phyloP scores from a whole-genome alignment of 2,888 invertebrate genomes.

The Platypus cylindrus region DNA sequence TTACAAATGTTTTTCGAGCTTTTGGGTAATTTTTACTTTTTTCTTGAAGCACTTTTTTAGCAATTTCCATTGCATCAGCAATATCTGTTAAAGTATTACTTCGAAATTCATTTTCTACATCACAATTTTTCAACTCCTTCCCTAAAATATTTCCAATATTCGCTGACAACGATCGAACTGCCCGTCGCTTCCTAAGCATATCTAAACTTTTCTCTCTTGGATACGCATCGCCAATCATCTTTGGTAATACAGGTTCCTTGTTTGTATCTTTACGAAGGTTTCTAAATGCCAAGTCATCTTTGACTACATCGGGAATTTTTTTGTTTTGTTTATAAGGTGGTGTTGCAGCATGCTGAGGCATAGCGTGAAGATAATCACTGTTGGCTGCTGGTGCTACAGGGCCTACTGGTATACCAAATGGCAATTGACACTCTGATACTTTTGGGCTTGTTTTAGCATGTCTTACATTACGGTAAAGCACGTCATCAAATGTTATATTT shows the following conservation, averaged over 20 bases:
- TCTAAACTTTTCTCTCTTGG: constrained; percentile 18
- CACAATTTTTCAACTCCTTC: constrained; percentile 34
- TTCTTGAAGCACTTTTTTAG: constrained; percentile 33
- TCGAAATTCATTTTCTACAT: constrained; percentile 22
- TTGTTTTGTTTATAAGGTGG: constrained; percentile 52
- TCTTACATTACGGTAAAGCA: constrained; percentile 68
- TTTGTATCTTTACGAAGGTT: constrained; percentile 69
- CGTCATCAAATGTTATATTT: constrained; percentile 72
- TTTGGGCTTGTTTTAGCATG: constrained; percentile 61
- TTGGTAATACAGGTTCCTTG: constrained; percentile 37
- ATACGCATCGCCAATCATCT: constrained; percentile 36
- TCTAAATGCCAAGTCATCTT: constrained; percentile 79
- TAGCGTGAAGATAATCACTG: constrained; percentile 73
- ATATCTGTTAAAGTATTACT: constrained; percentile 32
- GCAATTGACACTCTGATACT: constrained; percentile 70
- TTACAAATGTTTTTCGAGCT: constrained; percentile 31
- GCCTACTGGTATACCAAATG: constrained; percentile 81
- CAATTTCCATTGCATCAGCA: constrained; percentile 36
- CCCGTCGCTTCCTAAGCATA: constrained; percentile 57
- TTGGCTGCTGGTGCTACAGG: constrained; percentile 69
- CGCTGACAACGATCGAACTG: constrained; percentile 70
- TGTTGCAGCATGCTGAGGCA: constrained; percentile 44
- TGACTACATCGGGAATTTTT: constrained; percentile 67
- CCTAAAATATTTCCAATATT: constrained; percentile 70
- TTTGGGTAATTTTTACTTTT: constrained; percentile 31